Evolutionary conservation across 1,140 invertebrate genomes (phyloP).

Genomic region (Theocolax elegans): DNA sequence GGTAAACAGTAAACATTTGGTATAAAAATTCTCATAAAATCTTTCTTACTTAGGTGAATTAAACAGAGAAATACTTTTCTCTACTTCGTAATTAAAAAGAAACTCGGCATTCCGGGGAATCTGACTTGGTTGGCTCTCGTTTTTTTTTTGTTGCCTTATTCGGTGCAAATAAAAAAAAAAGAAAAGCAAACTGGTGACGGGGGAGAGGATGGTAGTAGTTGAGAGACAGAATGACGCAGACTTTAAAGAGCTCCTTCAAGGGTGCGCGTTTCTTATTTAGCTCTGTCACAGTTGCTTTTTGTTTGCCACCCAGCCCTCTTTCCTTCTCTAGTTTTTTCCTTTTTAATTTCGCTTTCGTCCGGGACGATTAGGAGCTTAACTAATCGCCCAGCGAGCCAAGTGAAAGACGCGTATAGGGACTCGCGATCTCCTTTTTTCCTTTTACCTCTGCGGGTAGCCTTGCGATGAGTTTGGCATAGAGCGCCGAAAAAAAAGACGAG

Average conservation of each 20-base stretch:
- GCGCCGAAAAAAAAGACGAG: neutral
- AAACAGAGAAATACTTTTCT: too few relatives aligned
- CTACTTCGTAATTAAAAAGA: slow-evolving; percentile 1
- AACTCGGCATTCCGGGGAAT: neutral
- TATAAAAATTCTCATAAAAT: neutral
- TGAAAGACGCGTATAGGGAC: neutral
- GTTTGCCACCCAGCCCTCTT: neutral
- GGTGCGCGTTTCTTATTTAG: slow-evolving; percentile 6
- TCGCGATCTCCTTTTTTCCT: neutral
- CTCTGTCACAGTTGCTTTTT: slow-evolving; percentile 20
- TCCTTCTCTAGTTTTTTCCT: neutral
- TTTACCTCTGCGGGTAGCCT: neutral
- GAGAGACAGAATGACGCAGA: too few relatives aligned
- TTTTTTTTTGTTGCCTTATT: neutral
- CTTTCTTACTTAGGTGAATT: neutral
- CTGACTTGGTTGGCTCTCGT: neutral
- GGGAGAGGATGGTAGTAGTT: too few relatives aligned
- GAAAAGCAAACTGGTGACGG: neutral
- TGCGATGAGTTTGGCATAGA: slow-evolving; percentile 3
- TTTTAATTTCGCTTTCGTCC: slow-evolving; percentile 9
- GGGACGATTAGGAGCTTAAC: slow-evolving; percentile 17
- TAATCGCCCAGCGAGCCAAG: slow-evolving; percentile 2
- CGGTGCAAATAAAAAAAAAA: neutral
- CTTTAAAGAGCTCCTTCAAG: slow-evolving; percentile 2
- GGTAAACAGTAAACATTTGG: slow-evolving; percentile 1